Evolutionary conservation across 2,113 vertebrate genomes (phyloP), one percentile per base, ranked within the genome.

Genomic region (Ctenodactylus gundi): DNA sequence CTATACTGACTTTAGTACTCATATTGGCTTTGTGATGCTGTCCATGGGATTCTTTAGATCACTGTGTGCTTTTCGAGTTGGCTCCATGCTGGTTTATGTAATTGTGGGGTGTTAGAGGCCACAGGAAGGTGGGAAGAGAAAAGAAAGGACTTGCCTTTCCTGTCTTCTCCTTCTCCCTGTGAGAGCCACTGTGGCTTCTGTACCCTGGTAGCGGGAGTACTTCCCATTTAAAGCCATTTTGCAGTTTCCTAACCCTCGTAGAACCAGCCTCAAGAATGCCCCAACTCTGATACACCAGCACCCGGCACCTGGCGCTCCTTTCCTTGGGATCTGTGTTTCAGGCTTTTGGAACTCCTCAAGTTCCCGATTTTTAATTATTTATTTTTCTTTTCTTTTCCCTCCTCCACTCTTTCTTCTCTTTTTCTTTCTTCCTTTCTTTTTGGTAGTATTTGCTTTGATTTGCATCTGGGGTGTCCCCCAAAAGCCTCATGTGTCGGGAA

Each of bases 11-110:
- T 67, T 67, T 34, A 41, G 31, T n/a, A 10, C 92, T n/a, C n/a
- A n/a, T n/a, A n/a, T 78, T 72, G 81, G 64, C 57, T 72, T 57
- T 53, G 68, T 44, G 81, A 36, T 77, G 85, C 53, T 67, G 18
- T 14, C 29, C 27, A 8, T 93, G 41, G 68, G 57, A 21, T 23
- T 58, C 36, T 90, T 51, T 39, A 58, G 57, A 55, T 21, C n/a
- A 34, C 10, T 36, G 44, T 80, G 18, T 58, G 44, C 25, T 53
- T 58, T 46, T 41, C 5, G 20, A 31, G n/a, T 18, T 29, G 31
- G 64, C 25, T 27, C 44, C 34, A 3, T 34, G 15, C 17, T 44
- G 1, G 31, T 80, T 58, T 77, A 11, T 3, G 55, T 34, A 44
- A 6, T 39, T 15, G 3, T 31, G 39, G 17, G 3, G 3, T 90